These are phyloP conservation scores for Nannospalax galili DNA, from an alignment of 2,113 vertebrate genomes.

Conservation along the genomic window DNA sequence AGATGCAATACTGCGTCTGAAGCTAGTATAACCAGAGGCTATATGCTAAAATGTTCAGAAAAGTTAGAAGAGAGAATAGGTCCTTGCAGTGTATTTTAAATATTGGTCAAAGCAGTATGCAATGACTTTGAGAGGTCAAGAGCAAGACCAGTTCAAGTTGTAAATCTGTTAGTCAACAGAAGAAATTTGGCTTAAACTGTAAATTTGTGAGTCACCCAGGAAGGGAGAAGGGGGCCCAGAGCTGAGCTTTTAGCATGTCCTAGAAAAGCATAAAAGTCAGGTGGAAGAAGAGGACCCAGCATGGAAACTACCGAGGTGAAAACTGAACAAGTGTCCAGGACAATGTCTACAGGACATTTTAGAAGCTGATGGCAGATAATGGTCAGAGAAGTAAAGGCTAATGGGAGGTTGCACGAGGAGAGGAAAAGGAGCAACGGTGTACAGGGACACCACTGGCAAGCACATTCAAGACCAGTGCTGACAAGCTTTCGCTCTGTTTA, in stretches of 20 bases:
- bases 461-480: not conserved
- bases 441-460: fast-evolving
- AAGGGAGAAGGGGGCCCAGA: not conserved
- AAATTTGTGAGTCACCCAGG: not conserved
- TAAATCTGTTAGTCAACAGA: not conserved
- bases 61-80: not conserved
- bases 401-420: not conserved
- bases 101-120: not conserved
- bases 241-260: not conserved
- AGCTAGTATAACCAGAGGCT: not conserved
- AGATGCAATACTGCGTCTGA: too few relatives aligned
- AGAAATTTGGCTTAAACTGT: too few relatives aligned
- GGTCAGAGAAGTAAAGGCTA: not conserved
- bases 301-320: not conserved
- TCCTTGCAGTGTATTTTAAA: not conserved
- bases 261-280: not conserved
- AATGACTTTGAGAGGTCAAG: not conserved
- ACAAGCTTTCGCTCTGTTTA: too few relatives aligned
- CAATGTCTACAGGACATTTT: not conserved
- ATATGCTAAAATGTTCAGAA: not conserved
- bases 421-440: not conserved
- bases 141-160: not conserved
- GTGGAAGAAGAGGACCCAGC: not conserved
- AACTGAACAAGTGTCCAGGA: not conserved
- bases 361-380: not conserved